Conservation (phyloP, 2,888 invertebrate species). For the Sinodicranocentrus sp. region DNA sequence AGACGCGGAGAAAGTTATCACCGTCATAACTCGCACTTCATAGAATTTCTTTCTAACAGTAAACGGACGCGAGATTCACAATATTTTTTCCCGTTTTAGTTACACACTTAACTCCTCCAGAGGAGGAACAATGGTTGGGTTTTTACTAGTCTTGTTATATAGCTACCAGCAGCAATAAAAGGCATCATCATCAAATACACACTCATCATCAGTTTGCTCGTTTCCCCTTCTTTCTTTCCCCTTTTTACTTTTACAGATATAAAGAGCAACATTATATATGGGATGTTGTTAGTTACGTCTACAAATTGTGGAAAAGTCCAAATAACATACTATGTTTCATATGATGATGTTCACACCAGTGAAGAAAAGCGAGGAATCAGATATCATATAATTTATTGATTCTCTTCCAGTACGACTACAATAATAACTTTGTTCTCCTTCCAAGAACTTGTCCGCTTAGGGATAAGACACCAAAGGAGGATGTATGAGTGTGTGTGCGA, state of each 20-base stretch:
- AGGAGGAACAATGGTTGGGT: slow-evolving; percentile 29
- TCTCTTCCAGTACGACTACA: slow-evolving; percentile 39
- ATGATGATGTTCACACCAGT: slow-evolving; percentile 35
- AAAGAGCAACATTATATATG: not conserved
- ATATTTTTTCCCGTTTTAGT: slow-evolving; percentile 49
- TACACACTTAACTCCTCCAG: slow-evolving; percentile 34
- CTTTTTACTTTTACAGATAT: slow-evolving; percentile 2
- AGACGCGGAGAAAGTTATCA: slow-evolving; percentile 54
- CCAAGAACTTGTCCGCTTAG: slow-evolving; percentile 41
- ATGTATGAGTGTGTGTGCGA: slow-evolving; percentile 2
- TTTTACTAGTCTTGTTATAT: slow-evolving; percentile 17
- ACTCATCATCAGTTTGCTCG: slow-evolving; percentile 44
- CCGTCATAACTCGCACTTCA: slow-evolving; percentile 61
- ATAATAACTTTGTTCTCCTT: slow-evolving; percentile 55
- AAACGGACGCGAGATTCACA: slow-evolving; percentile 45
- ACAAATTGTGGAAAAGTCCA: slow-evolving; percentile 47
- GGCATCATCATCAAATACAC: slow-evolving; percentile 57
- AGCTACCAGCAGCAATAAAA: slow-evolving; percentile 35
- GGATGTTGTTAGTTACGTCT: slow-evolving; percentile 22
- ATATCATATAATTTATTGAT: slow-evolving; percentile 63
- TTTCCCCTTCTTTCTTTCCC: not conserved
- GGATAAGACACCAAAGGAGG: not conserved
- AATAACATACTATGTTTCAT: slow-evolving; percentile 29
- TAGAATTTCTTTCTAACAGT: slow-evolving; percentile 44
- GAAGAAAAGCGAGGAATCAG: slow-evolving; percentile 54